Evolutionary conservation across 2,113 vertebrate species (phyloP).

Genomic region (zebrafish (Danio rerio)): GRCz12tu NC_133182.1:15432001-15432500

Average conservation of each 20-base stretch:
- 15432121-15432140: background rate
- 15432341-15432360: background rate
- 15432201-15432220: background rate
- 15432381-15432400: background rate
- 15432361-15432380: background rate
- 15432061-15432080: background rate
- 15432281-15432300: background rate
- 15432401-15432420: background rate
- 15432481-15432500: background rate
- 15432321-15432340: conserved; percentile 22
- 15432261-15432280: too few relatives aligned
- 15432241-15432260: background rate
- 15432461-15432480: background rate
- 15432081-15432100: background rate
- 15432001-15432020: conserved; percentile 79
- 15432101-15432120: background rate
- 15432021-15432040: conserved; percentile 89
- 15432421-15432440: background rate
- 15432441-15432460: background rate
- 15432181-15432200: background rate
- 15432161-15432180: background rate
- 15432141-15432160: background rate
- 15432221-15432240: background rate
- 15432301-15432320: background rate
- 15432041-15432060: background rate